These are phyloP conservation scores for Tonatia bakeri DNA, from an alignment of 2,113 vertebrate species.

Conservation along the genomic window DNA sequence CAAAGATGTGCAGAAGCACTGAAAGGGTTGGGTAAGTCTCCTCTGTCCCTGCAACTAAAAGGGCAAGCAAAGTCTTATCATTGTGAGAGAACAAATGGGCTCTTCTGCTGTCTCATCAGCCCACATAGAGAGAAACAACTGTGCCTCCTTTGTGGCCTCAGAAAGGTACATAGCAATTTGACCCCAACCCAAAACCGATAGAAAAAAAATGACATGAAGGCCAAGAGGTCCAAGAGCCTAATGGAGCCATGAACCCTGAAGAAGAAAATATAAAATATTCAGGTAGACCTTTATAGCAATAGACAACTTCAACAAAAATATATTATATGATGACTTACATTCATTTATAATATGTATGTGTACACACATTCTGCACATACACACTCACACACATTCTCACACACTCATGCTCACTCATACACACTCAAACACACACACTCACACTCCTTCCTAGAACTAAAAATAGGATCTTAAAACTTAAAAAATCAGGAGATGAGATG, in stretches of 20 bases:
- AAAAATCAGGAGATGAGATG: not conserved
- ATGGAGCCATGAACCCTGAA: not conserved
- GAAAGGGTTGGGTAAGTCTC: not conserved
- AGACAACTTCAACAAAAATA: not conserved
- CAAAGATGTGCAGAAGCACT: not conserved
- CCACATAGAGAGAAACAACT: fast-evolving
- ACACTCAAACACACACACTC: not conserved
- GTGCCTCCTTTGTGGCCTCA: fast-evolving
- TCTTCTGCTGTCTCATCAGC: not conserved
- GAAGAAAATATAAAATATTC: not conserved
- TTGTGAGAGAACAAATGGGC: not conserved
- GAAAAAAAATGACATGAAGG: not conserved
- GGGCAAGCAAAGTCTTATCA: not conserved
- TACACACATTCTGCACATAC: not conserved
- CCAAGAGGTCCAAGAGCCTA: not conserved
- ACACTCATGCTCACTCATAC: not conserved
- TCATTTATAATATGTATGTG: not conserved
- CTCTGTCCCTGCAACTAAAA: not conserved
- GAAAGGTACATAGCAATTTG: fast-evolving
- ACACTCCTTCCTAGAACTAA: not conserved
- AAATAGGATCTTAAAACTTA: not conserved
- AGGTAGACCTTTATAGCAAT: not conserved
- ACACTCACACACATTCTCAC: not conserved
- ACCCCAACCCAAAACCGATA: not conserved
- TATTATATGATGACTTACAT: not conserved